Conservation (phyloP, 2,888 invertebrate genomes). For the Pachliopta kotzebuea region DNA sequence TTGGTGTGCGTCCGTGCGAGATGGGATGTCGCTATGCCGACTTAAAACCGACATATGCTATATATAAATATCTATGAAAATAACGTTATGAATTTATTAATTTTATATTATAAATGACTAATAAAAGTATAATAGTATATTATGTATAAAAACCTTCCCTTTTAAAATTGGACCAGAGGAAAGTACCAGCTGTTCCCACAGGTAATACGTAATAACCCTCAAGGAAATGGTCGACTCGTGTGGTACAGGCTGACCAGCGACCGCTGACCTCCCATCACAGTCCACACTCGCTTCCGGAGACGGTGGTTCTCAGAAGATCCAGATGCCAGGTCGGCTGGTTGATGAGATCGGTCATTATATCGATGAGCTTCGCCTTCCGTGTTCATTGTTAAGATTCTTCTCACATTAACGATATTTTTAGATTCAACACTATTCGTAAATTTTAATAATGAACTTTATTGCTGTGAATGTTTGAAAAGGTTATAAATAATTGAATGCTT, state of each 20-base stretch:
- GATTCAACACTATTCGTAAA: too few relatives aligned
- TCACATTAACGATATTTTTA: slow-evolving; percentile 53
- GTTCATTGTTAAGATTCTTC: slow-evolving; percentile 63
- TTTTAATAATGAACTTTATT: too few relatives aligned
- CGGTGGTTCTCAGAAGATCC: neutral
- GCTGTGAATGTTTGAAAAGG: too few relatives aligned
- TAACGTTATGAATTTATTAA: too few relatives aligned
- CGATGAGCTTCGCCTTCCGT: slow-evolving; percentile 69
- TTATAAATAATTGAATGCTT: too few relatives aligned
- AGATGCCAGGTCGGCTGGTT: slow-evolving; percentile 41
- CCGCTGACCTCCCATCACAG: slow-evolving; percentile 34
- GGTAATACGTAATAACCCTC: slow-evolving; percentile 60
- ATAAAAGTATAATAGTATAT: too few relatives aligned
- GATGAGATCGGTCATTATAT: slow-evolving; percentile 55
- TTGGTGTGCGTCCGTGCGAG: too few relatives aligned
- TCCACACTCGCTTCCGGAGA: too few relatives aligned
- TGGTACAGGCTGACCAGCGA: slow-evolving; percentile 42
- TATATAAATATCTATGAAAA: too few relatives aligned
- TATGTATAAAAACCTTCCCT: neutral
- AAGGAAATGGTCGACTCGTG: slow-evolving; percentile 54
- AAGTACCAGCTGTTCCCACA: slow-evolving; percentile 53
- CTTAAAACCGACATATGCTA: too few relatives aligned
- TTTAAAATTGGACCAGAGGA: slow-evolving; percentile 44
- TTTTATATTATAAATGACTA: too few relatives aligned
- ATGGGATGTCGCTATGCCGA: too few relatives aligned